phyloP scores from a whole-genome alignment of 2,113 vertebrate species.

The Nothoprocta pentlandii region DNA sequence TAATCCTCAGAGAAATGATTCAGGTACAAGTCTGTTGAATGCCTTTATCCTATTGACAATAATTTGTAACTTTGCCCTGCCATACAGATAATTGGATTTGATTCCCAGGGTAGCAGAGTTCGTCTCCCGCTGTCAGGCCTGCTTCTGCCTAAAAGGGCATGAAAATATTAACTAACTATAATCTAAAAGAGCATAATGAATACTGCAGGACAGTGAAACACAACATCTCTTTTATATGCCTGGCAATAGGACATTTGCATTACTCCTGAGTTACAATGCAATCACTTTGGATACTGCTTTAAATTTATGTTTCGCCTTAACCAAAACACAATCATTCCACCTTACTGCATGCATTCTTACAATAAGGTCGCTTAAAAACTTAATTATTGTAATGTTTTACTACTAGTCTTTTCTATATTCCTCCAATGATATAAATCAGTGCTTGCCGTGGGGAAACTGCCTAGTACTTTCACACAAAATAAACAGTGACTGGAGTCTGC shows the following conservation, averaged over 20 bases:
- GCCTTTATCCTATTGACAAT: conserved; percentile 3
- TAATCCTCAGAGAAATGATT: conserved; percentile 27
- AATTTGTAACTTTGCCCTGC: conserved; percentile 24
- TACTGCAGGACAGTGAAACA: background rate
- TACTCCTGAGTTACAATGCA: background rate
- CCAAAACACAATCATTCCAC: background rate
- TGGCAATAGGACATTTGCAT: background rate
- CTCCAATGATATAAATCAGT: background rate
- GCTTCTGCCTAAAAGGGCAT: background rate
- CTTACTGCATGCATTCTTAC: background rate
- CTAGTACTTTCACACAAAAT: background rate
- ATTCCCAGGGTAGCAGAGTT: conserved; percentile 1
- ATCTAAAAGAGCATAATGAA: background rate
- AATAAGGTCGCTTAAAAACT: background rate
- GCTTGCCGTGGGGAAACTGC: background rate
- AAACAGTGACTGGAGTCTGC: background rate
- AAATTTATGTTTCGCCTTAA: background rate
- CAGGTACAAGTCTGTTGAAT: background rate
- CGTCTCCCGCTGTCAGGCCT: background rate
- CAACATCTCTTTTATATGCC: background rate
- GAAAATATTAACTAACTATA: background rate
- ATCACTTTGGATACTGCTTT: background rate
- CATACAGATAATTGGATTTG: conserved; percentile 34
- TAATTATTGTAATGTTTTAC: background rate
- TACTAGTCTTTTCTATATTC: background rate